phyloP scores from a whole-genome alignment of 2,888 invertebrate genomes.

The Diloba caeruleocephala region DNA sequence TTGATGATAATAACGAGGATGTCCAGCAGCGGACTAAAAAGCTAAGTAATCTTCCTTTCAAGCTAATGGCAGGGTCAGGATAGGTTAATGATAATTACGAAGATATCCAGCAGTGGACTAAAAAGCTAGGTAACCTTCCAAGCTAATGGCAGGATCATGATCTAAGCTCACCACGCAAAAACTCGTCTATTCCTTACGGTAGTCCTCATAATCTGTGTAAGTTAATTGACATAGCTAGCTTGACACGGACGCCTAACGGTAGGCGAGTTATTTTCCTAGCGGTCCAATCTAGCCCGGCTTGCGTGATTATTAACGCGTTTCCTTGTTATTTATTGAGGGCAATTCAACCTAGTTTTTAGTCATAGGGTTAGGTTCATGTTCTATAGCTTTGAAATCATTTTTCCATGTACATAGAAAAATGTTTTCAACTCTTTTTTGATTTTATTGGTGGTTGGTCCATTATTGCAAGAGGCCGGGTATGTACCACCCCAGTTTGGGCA shows the following conservation, averaged over 20 bases:
- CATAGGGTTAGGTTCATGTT: neutral
- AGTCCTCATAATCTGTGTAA: neutral
- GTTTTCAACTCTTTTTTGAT: no score
- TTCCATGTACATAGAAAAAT: no score
- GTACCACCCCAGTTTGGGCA: no score
- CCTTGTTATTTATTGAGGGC: neutral
- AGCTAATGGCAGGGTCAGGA: neutral
- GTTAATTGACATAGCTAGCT: slow-evolving; percentile 16
- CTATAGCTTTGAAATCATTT: no score
- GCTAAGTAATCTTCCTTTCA: neutral
- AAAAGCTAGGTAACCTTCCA: neutral
- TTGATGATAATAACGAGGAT: no score
- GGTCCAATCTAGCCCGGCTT: slow-evolving; percentile 17
- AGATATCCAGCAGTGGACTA: no score
- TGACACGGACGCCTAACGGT: slow-evolving; percentile 35
- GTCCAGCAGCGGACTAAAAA: no score
- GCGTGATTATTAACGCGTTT: neutral
- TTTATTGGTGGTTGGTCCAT: no score
- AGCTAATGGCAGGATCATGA: neutral
- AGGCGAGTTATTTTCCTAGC: slow-evolving; percentile 43
- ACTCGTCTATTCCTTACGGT: slow-evolving; percentile 1
- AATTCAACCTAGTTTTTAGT: neutral
- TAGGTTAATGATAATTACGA: no score
- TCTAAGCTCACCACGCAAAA: neutral
- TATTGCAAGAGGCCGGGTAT: no score